Percentiles rank a stretch among this genome's conserved stretches.
Conservation (phyloP, 2,888 invertebrate species). For the Drosophila suboccidentalis region DNA sequence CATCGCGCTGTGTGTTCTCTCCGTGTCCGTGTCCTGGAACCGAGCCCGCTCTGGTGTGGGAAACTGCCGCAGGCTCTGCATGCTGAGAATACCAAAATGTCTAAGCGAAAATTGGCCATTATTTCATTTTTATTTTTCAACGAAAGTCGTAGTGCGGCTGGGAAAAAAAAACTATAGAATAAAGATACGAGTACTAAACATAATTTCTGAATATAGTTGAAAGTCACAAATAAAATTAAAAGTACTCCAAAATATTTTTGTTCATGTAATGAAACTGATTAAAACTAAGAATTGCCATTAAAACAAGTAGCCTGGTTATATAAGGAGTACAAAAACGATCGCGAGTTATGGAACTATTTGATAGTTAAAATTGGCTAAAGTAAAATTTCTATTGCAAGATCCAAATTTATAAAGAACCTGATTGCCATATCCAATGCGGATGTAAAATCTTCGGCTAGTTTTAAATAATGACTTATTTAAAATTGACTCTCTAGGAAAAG, state of each 20-base stretch:
- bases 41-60: conserved; percentile 55
- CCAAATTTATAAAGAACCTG: too few species aligned
- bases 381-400: too few species aligned
- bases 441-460: not conserved
- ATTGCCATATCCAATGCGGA: too few species aligned
- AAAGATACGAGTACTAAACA: too few species aligned
- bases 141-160: not conserved
- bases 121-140: conserved; percentile 14
- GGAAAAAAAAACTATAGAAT: not conserved
- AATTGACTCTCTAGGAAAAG: too few species aligned
- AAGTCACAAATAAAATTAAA: not conserved
- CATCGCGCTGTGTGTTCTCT: conserved; percentile 62
- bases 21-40: conserved; percentile 46
- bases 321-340: too few species aligned
- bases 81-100: conserved; percentile 26
- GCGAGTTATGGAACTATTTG: too few species aligned
- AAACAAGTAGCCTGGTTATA: too few species aligned
- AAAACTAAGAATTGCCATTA: not conserved
- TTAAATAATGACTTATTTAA: not conserved
- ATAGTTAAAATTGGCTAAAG: too few species aligned
- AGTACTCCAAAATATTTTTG: not conserved
- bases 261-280: not conserved
- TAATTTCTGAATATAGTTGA: not conserved
- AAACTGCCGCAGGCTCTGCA: conserved; percentile 42
- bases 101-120: conserved; percentile 32